Evolutionary conservation across 2,888 invertebrate species (phyloP).

Genomic region (Polylopha cassiicola): DNA sequence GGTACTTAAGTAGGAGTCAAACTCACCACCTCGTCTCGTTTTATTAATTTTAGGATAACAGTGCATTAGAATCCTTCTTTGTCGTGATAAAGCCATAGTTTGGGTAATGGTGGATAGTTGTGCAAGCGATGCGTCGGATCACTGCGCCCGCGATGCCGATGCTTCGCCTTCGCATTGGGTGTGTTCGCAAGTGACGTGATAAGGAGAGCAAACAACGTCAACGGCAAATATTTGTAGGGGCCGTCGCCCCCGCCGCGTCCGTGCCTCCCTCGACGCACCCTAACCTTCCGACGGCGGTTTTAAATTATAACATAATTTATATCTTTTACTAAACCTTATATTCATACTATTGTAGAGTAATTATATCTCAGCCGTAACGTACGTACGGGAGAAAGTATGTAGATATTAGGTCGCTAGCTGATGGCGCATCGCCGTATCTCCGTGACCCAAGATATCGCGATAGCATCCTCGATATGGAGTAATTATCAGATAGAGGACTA

Average conservation of each 20-base stretch:
- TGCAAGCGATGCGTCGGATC: slow-evolving; percentile 25
- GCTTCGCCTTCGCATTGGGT: slow-evolving; percentile 35
- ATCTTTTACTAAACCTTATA: no score
- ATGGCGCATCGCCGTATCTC: slow-evolving; percentile 40
- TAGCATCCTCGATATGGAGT: slow-evolving; percentile 64
- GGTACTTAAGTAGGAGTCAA: no score
- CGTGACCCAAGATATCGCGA: slow-evolving; percentile 52
- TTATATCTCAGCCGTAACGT: no score
- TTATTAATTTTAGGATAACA: no score
- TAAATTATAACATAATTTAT: no score
- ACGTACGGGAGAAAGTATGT: neutral
- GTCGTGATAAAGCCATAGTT: no score
- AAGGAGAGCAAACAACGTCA: slow-evolving; percentile 53
- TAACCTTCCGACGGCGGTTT: slow-evolving; percentile 4
- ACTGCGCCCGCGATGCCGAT: slow-evolving; percentile 22
- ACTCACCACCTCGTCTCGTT: no score
- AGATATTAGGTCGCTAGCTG: slow-evolving; percentile 6
- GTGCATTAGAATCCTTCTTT: no score
- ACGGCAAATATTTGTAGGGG: slow-evolving; percentile 60
- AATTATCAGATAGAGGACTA: slow-evolving; percentile 69
- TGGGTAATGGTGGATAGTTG: slow-evolving; percentile 21
- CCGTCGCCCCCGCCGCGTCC: slow-evolving; percentile 33
- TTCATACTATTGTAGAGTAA: no score
- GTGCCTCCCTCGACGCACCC: slow-evolving; percentile 25
- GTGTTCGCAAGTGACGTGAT: slow-evolving; percentile 53